These are phyloP conservation scores for Drosophila meridiana DNA, from an alignment of 2,888 invertebrate genomes.

Conservation along the genomic window DNA sequence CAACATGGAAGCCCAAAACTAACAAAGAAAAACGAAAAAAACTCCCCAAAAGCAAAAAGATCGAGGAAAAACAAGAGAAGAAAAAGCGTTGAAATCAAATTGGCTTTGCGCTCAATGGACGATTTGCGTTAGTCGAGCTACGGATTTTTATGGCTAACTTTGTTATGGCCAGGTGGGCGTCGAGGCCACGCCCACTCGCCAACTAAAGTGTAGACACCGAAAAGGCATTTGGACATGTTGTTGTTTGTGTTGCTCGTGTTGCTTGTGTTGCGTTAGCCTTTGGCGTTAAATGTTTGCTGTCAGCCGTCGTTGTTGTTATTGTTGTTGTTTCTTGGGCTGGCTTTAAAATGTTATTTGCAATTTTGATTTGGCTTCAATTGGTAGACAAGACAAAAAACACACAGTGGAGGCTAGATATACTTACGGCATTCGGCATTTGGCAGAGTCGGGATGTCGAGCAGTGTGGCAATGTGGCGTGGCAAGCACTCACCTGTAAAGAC, in stretches of 20 bases:
- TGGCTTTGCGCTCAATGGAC: conserved; percentile 64
- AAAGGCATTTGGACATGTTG: conserved; percentile 35
- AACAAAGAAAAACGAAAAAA: conserved; percentile 21
- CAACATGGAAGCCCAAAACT: conserved; percentile 53
- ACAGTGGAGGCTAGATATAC: conserved; percentile 41
- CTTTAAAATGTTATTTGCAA: conserved; percentile 54
- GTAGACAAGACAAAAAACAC: neutral
- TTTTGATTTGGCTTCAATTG: conserved; percentile 51
- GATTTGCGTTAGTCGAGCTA: conserved; percentile 70
- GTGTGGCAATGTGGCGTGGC: conserved; percentile 42
- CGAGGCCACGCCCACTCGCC: conserved; percentile 30
- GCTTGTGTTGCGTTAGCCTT: conserved; percentile 40
- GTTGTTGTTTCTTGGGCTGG: conserved; percentile 20
- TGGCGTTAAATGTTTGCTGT: conserved; percentile 46
- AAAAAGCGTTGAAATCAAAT: conserved; percentile 65
- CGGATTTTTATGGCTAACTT: conserved; percentile 65
- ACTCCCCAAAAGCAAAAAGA: neutral
- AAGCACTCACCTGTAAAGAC: conserved; percentile 67
- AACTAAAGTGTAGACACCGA: conserved; percentile 27
- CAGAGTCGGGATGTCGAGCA: conserved; percentile 41
- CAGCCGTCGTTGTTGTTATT: conserved; percentile 4
- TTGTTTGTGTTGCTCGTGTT: conserved; percentile 18
- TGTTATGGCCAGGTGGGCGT: conserved; percentile 57
- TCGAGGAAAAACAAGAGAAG: conserved; percentile 8
- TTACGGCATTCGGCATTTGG: conserved; percentile 58